These are phyloP conservation scores for Habrosyne pyritoides DNA, from an alignment of 2,888 invertebrate genomes.

Conservation along the genomic window DNA sequence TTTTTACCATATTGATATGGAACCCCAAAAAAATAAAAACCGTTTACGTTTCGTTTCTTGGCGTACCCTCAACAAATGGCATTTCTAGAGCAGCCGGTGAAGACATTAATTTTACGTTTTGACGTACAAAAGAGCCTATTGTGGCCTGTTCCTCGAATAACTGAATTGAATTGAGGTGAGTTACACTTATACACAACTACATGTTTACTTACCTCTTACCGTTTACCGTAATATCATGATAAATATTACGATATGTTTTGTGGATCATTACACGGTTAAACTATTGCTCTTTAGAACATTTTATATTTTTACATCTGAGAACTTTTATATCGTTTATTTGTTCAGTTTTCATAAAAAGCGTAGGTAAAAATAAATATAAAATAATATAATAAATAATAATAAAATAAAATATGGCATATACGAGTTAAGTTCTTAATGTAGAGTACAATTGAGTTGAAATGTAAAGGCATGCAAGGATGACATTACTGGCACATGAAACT, in stretches of 20 bases:
- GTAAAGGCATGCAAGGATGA: too few species aligned
- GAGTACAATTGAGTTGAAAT: too few species aligned
- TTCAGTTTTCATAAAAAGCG: too few species aligned
- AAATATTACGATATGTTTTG: not conserved
- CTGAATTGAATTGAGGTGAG: not conserved
- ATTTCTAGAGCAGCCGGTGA: not conserved
- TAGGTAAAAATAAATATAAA: too few species aligned
- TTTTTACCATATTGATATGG: too few species aligned
- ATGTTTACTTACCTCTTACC: not conserved
- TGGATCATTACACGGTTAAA: not conserved
- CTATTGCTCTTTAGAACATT: not conserved
- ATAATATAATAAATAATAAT: too few species aligned
- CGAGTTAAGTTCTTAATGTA: too few species aligned
- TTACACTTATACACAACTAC: not conserved
- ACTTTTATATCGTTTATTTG: not conserved
- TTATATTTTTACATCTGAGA: not conserved
- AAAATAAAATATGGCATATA: too few species aligned
- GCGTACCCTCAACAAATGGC: not conserved
- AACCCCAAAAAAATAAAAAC: not conserved
- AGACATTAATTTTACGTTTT: conserved; percentile 3
- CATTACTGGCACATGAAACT: too few species aligned
- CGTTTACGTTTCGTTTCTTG: not conserved
- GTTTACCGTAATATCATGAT: not conserved
- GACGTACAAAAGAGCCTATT: conserved; percentile 2
- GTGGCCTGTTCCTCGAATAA: not conserved